Conservation (phyloP, 2,113 vertebrate genomes). For the Malurus alboscapulatus region DNA sequence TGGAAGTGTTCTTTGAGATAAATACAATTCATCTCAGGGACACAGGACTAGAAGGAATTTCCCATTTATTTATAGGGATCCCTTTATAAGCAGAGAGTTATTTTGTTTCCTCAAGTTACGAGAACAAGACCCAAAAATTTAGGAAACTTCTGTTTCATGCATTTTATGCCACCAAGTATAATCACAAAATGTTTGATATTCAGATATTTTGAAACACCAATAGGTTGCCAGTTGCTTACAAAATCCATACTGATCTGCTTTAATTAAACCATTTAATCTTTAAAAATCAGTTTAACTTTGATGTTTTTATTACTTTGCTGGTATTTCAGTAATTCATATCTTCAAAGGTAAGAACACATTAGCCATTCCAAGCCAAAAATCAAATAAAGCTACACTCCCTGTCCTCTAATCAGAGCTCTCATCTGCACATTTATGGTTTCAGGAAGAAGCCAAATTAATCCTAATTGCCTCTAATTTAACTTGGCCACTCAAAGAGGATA, state of each 20-base stretch:
- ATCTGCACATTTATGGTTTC: constrained; percentile 28
- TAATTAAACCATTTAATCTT: constrained; percentile 22
- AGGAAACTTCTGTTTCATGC: neutral
- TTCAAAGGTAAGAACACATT: constrained; percentile 52
- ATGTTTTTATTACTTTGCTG: constrained; percentile 47
- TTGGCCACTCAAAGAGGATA: constrained; percentile 40
- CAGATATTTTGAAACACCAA: neutral
- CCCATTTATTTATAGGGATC: neutral
- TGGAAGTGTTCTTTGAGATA: neutral
- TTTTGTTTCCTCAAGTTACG: neutral
- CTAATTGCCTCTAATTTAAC: constrained; percentile 49
- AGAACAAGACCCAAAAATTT: neutral
- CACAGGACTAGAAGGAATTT: neutral
- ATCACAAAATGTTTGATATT: neutral
- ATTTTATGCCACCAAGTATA: neutral
- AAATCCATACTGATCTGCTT: neutral
- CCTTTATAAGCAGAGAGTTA: neutral
- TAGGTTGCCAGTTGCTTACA: neutral
- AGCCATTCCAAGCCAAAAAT: constrained; percentile 35
- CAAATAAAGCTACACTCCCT: neutral
- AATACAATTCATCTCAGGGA: neutral
- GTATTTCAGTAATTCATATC: constrained; percentile 18
- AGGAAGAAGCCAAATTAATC: constrained; percentile 23
- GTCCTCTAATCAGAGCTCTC: constrained; percentile 33
- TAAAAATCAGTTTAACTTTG: constrained; percentile 33